Evolutionary conservation across 2,888 invertebrate species (phyloP).

Genomic region (Aproaerema taeniolella): DNA sequence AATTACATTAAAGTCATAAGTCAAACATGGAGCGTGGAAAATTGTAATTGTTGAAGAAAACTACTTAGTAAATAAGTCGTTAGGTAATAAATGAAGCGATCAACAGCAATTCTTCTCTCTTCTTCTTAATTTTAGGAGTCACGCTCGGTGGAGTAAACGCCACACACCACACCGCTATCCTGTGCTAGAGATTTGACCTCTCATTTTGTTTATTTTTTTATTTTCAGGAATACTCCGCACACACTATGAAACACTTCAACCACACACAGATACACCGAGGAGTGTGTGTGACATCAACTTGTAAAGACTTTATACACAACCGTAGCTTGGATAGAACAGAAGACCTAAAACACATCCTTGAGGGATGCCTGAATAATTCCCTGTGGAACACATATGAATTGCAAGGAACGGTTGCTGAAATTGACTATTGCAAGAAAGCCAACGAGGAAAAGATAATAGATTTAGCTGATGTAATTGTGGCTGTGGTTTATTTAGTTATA

Average conservation of each 20-base stretch:
- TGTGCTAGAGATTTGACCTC: too few relatives aligned
- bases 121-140: too few relatives aligned
- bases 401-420: constrained; percentile 36
- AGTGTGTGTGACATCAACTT: constrained; percentile 48
- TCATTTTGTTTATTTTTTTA: too few relatives aligned
- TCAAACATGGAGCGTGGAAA: too few relatives aligned
- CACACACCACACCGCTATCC: too few relatives aligned
- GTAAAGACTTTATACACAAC: constrained; percentile 32
- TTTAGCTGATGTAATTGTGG: constrained; percentile 40
- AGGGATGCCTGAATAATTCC: constrained; percentile 50
- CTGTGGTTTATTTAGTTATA: constrained; percentile 42
- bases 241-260: constrained; percentile 55
- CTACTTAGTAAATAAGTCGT: too few relatives aligned
- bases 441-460: constrained; percentile 35
- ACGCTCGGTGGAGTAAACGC: too few relatives aligned
- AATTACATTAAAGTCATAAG: too few relatives aligned
- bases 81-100: too few relatives aligned
- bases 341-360: constrained; percentile 41
- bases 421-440: constrained; percentile 47
- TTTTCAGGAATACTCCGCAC: constrained; percentile 53
- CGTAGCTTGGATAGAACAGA: constrained; percentile 23
- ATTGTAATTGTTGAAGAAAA: too few relatives aligned
- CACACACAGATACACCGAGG: constrained; percentile 61
- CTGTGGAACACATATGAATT: constrained; percentile 43
- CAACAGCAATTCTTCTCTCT: too few relatives aligned